Evolutionary conservation across 2,113 vertebrate genomes (phyloP).

Genomic region (Suricata suricatta): DNA sequence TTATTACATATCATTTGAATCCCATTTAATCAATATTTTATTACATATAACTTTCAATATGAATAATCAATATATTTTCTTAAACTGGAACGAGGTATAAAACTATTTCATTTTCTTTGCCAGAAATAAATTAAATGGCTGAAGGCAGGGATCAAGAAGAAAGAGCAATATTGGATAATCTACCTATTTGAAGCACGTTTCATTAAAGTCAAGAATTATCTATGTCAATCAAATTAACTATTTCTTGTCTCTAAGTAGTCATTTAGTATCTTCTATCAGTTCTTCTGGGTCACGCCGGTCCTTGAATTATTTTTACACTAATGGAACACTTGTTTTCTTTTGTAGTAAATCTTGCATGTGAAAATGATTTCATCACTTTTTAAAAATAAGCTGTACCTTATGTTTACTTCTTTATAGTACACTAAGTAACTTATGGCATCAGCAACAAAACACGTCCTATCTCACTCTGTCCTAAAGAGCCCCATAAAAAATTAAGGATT

Average conservation of each 20-base stretch:
- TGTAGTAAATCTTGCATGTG: not conserved
- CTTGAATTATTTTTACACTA: not conserved
- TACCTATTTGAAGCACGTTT: not conserved
- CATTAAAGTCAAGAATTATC: not conserved
- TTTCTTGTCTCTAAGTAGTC: not conserved
- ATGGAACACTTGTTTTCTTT: not conserved
- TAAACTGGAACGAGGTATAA: not conserved
- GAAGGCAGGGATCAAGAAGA: not conserved
- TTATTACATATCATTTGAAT: not conserved
- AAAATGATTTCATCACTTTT: not conserved
- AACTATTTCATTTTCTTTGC: slow-evolving; percentile 32
- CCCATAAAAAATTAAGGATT: not conserved
- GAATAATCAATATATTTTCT: not conserved
- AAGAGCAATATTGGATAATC: not conserved
- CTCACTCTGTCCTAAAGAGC: not conserved
- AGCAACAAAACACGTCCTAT: not conserved
- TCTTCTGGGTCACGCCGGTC: not conserved
- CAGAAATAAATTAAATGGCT: slow-evolving; percentile 32
- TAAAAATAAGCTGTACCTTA: not conserved
- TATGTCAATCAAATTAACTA: not conserved
- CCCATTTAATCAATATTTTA: slow-evolving; percentile 15
- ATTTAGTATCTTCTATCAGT: not conserved
- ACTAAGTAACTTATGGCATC: not conserved
- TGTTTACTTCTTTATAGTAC: not conserved
- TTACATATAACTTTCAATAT: not conserved